A percentile compares a stretch with the other conserved stretches of the same genome.
These are phyloP conservation scores for Bombyx huttoni DNA, from an alignment of 2,888 invertebrate species.

Conservation along the genomic window DNA sequence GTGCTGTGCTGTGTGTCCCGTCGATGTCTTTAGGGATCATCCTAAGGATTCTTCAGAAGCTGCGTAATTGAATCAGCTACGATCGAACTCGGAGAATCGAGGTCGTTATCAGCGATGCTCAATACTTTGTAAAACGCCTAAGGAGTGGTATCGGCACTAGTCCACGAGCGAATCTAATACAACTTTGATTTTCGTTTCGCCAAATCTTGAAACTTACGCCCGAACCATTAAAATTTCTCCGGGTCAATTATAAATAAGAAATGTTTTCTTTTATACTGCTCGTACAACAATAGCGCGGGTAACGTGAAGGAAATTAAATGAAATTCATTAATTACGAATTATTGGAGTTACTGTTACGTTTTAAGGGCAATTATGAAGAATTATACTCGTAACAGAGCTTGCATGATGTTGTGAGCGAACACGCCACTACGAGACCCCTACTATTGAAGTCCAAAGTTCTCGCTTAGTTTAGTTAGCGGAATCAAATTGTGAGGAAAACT, in stretches of 20 bases:
- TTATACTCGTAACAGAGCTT: conserved; percentile 3
- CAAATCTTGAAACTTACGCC: background rate
- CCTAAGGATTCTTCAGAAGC: too few relatives aligned
- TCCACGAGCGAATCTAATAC: too few relatives aligned
- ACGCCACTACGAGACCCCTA: background rate
- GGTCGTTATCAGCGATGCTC: too few relatives aligned
- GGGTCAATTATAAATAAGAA: background rate
- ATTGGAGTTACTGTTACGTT: background rate
- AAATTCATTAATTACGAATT: background rate
- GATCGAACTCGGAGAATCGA: too few relatives aligned
- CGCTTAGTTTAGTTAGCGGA: background rate
- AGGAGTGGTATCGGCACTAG: too few relatives aligned
- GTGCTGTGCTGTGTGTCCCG: too few relatives aligned
- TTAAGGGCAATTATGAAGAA: background rate
- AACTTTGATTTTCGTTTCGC: too few relatives aligned
- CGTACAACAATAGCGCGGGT: background rate
- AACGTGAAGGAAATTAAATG: background rate
- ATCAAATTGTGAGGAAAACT: background rate
- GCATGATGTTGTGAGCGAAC: background rate
- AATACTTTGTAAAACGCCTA: too few relatives aligned
- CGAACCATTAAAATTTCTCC: background rate
- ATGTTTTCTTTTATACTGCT: background rate
- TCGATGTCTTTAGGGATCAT: too few relatives aligned
- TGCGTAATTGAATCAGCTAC: too few relatives aligned
- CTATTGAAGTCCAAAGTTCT: background rate